Evolutionary conservation across 2,113 vertebrate species (phyloP), one percentile per base, ranked within the genome.

Genomic region (Helogale parvula): DNA sequence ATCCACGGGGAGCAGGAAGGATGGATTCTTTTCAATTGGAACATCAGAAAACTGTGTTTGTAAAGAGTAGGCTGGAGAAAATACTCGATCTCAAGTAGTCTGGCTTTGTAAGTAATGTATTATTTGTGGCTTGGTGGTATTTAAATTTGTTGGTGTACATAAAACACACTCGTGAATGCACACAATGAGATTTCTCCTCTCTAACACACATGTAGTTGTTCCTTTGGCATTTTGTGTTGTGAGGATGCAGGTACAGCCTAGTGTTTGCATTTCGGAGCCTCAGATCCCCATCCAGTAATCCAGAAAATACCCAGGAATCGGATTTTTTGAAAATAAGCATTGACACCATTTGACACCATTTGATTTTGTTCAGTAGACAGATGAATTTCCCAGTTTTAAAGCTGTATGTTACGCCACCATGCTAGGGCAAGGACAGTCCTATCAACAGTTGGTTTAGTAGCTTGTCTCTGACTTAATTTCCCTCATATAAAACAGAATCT

Each of bases 111-210:
- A 71, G 52, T 45, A 66, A 41, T 33, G 95, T 80, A 57, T 57
- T 57, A 33, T 94, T 82, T 97, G 69, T 41, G 54, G 52, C 85
- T 95, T 85, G 65, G 33, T 72, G 88, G 13, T 88, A 81, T 74
- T 96, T 93, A 95, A 52, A 83, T 93, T 95, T 92, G 90, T 81
- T 52, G 27, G 23, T 31, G 3, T 69, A 76, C 52, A 63, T 71
- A 68, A 93, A 97, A 83, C 45, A 81, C 14, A 57, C 38, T 79
- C 77, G 9, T 76, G 60, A 93, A 54, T 83, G 79, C 25, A 41
- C 82, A 65, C 33, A 89, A 12, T 93, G 81, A 57, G 52, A 57
- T 86, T 76, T 90, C 88, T 96, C 41, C 94, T 93, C 41, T 83
- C 23, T 86, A 77, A 82, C 74, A 82, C 19, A 38, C 16, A 6